Base-by-base conservation (phyloP, 1,140 invertebrate genomes). In the Zaprionus africanus region DNA sequence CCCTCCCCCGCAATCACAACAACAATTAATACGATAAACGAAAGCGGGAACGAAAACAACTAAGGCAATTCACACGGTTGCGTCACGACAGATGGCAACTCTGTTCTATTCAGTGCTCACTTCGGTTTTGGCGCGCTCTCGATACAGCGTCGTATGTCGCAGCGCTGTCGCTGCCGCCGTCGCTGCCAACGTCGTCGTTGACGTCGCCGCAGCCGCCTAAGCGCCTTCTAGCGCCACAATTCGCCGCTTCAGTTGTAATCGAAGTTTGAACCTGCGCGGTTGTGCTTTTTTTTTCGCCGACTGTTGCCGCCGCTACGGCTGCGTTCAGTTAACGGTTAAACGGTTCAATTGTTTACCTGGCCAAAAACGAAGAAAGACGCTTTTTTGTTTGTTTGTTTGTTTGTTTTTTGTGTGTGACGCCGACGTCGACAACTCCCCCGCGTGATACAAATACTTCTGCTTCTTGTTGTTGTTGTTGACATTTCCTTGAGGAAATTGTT, bases 161-260 rank as follows among this genome's bases (percentile, higher is more conserved):
- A 28, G 38, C 11, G 62, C 38, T 41, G 38, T 5, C 24, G 1
- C 13, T 12, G 43, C 34, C 56, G 57, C 5, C 12, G 43, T n/a
- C 60, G 60, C 28, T 9, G 56, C 4, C 26, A n/a, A 0, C 17
- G 28, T 17, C 36, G 51, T 31, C 5, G 53, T 15, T 13, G 53
- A 12, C 53, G 26, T 13, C 15, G 12, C 15, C 7, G 62, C 22
- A 22, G 49, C 11, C 15, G 53, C 41, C n/a, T 46, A 28, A 11
- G 49, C 22, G 41, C 38, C 38, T 51, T 43, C 17, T 51, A 49
- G 81, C 26, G 51, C 63, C 54, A 54, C 59, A 84, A 80, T 81
- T 81, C 74, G 78, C 69, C 78, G 81, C 78, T 76, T 80, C 71
- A 83, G 82, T 84, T 81, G 31, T 63, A 83, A 72, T 76, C 67